Evolutionary conservation across 2,888 invertebrate species (phyloP), one percentile per base, ranked within the genome.

Genomic region (Drymonia ruficornis): DNA sequence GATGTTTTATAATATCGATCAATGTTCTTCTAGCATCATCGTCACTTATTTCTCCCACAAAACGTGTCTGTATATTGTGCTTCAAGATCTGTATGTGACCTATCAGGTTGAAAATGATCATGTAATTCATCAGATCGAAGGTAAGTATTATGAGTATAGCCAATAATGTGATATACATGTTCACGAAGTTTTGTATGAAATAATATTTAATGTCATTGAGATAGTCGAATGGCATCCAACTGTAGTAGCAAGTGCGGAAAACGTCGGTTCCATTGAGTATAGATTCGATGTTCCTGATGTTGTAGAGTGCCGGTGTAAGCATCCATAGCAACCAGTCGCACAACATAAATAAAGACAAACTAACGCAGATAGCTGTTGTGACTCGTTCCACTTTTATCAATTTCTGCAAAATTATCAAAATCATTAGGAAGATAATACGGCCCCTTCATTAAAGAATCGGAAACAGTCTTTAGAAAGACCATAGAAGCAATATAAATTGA

Each of bases 201-300:
- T 78, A 84, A 31, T 73, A 66, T 5, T 49, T 54, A 28, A 65
- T 73, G 38, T 79, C 65, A 44, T 74, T 76, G 36, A 70, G 72
- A 38, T 82, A 82, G 34, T 82, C 80, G 23, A 77, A 74, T 1
- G 83, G 83, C 55, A 78, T 54, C 72, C 75, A 73, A 34, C 78
- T 45, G 38, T 80, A 82, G 1, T 79, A 46, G 34, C 74, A 67
- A 7, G 78, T 82, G 62, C 78, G 73, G 8, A 80, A 58, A 19
- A 63, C 69, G 5, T 60, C 55, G 0, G 78, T 74, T 15, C 64
- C 70, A 36, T 81, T 81, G 9, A 50, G 44, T 12, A 77, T 69
- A 1, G 57, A 59, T 8, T 78, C 73, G 40, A 53, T 62, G n/a
- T 64, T 63, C 31, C 57, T 57, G 3, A 53, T 29, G 38, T 64